Evolutionary conservation across 2,113 vertebrate species (phyloP).

Genomic region (Gila orcuttii): DNA sequence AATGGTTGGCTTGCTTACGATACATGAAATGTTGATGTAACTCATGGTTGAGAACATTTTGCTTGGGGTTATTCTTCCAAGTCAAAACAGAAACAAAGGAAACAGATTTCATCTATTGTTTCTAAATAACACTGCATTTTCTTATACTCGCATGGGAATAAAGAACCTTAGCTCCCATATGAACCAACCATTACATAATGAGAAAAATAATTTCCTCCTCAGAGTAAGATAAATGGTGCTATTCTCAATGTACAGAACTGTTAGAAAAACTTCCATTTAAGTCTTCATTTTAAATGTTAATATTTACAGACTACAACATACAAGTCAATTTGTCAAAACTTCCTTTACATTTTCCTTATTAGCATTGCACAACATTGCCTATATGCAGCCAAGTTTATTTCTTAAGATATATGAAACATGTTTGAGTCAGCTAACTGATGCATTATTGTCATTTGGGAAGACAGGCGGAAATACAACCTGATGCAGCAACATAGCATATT

Average conservation of each 20-base stretch:
- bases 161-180: slow-evolving; percentile 64
- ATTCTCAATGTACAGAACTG: slow-evolving; percentile 67
- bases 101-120: slow-evolving; percentile 67
- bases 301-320: slow-evolving; percentile 66
- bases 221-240: slow-evolving; percentile 58
- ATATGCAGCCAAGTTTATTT: slow-evolving; percentile 43
- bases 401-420: slow-evolving; percentile 11
- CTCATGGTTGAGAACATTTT: slow-evolving; percentile 12
- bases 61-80: slow-evolving; percentile 20
- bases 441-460: slow-evolving; percentile 28
- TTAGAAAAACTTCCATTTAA: slow-evolving; percentile 56
- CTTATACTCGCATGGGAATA: slow-evolving; percentile 55
- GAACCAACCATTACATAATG: slow-evolving; percentile 63
- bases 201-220: slow-evolving; percentile 58
- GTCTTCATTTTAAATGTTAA: slow-evolving; percentile 68
- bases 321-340: slow-evolving; percentile 33
- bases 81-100: slow-evolving; percentile 39
- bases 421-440: slow-evolving; percentile 21
- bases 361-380: slow-evolving; percentile 68
- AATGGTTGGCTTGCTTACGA: slow-evolving; percentile 60
- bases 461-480: slow-evolving; percentile 30
- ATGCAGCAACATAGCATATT: slow-evolving; percentile 24
- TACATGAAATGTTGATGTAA: slow-evolving; percentile 44
- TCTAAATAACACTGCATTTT: slow-evolving; percentile 64
- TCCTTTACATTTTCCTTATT: slow-evolving; percentile 55